phyloP scores from a whole-genome alignment of 2,113 vertebrate genomes.

The Gallinago jamesoni region DNA sequence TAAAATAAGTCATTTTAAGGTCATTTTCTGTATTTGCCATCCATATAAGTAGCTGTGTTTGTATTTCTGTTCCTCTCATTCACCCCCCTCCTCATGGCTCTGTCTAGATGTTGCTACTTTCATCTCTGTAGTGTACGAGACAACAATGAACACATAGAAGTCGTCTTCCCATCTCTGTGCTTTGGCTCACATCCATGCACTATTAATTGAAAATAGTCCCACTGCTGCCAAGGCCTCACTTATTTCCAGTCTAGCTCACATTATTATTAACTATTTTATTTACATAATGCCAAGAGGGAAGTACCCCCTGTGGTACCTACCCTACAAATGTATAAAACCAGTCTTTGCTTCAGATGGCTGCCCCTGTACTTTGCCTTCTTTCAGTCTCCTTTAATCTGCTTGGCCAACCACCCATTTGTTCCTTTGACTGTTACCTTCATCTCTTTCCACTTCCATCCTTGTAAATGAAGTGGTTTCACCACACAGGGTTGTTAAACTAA shows the following conservation, averaged over 20 bases:
- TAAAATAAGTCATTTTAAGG: not conserved
- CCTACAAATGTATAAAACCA: not conserved
- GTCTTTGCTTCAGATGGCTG: not conserved
- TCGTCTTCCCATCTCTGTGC: not conserved
- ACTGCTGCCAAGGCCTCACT: not conserved
- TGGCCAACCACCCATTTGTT: not conserved
- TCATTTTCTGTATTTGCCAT: not conserved
- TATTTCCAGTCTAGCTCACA: not conserved
- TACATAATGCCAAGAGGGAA: not conserved
- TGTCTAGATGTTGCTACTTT: not conserved
- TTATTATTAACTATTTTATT: not conserved
- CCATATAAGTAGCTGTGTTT: not conserved
- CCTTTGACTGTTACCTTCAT: not conserved
- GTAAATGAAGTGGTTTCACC: not conserved
- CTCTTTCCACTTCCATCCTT: not conserved
- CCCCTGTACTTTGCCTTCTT: not conserved
- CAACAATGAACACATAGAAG: not conserved
- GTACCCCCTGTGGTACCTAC: not conserved
- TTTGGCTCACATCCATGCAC: not conserved
- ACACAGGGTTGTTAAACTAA: not conserved
- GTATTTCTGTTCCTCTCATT: not conserved
- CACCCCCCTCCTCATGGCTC: not conserved
- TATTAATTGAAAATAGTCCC: not conserved
- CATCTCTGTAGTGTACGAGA: not conserved
- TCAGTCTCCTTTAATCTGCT: not conserved